Conservation (phyloP, 2,113 vertebrate genomes). For the Elachura formosa region DNA sequence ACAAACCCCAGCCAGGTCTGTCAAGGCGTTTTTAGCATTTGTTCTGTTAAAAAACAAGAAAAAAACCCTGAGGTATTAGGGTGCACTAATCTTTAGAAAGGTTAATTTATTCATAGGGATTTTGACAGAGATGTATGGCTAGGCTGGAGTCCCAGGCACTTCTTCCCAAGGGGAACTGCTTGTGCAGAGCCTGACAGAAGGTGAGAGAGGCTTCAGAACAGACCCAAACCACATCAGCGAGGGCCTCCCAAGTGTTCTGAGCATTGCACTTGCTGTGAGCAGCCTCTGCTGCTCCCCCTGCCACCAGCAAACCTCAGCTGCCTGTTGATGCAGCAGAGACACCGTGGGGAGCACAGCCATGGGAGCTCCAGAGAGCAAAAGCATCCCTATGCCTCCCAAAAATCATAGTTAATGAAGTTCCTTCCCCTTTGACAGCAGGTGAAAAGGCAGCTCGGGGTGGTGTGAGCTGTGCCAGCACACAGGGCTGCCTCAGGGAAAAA, state of each 20-base stretch:
- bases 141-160: constrained; percentile 81
- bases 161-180: constrained; percentile 84
- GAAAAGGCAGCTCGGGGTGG: background rate
- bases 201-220: constrained; percentile 50
- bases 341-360: accelerated
- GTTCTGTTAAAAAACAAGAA: constrained; percentile 73
- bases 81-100: constrained; percentile 99
- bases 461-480: background rate
- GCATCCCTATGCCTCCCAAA: background rate
- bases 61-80: constrained; percentile 96
- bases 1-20: constrained; percentile 74
- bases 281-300: background rate
- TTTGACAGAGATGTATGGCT: constrained; percentile 99
- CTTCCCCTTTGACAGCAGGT: background rate
- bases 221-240: constrained; percentile 28
- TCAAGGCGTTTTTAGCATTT: constrained; percentile 84
- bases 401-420: background rate
- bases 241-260: background rate
- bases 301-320: background rate
- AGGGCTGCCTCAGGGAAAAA: background rate
- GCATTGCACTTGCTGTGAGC: background rate
- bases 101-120: constrained; percentile 99
- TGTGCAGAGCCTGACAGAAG: constrained; percentile 57
- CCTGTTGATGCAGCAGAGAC: background rate
- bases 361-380: background rate